Conservation (phyloP, 2,888 invertebrate genomes). For the Agrilus mali region DNA sequence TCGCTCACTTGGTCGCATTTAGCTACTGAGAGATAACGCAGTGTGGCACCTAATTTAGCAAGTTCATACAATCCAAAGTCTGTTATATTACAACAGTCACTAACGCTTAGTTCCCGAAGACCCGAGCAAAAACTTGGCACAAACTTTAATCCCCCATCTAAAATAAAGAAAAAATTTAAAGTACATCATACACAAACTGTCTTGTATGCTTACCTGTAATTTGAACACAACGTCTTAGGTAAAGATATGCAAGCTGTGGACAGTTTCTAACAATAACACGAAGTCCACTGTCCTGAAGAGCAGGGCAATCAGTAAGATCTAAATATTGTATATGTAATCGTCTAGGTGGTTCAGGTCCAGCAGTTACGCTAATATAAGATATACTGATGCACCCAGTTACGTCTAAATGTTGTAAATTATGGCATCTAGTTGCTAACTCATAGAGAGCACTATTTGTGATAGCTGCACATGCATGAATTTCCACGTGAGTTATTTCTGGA, state of each 20-base stretch:
- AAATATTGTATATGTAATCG: slow-evolving; percentile 71
- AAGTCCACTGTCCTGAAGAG: slow-evolving; percentile 73
- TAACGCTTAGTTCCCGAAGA: slow-evolving; percentile 76
- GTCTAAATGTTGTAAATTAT: slow-evolving; percentile 73
- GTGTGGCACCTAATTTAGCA: slow-evolving; percentile 76
- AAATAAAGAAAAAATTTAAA: slow-evolving; percentile 16
- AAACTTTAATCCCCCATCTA: slow-evolving; percentile 83
- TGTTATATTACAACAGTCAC: slow-evolving; percentile 79
- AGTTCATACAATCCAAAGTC: slow-evolving; percentile 86
- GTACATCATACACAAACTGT: background rate
- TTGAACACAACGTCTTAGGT: slow-evolving; percentile 75
- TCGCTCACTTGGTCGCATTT: slow-evolving; percentile 90
- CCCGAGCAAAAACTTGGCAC: slow-evolving; percentile 79
- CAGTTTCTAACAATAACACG: slow-evolving; percentile 76
- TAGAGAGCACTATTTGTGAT: slow-evolving; percentile 67
- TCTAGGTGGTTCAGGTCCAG: slow-evolving; percentile 49
- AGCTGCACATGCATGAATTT: slow-evolving; percentile 60
- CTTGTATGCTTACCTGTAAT: slow-evolving; percentile 53
- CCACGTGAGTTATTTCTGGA: slow-evolving; percentile 69
- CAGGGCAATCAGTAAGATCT: slow-evolving; percentile 81
- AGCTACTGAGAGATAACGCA: slow-evolving; percentile 84
- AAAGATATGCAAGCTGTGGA: slow-evolving; percentile 75
- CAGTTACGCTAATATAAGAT: slow-evolving; percentile 62
- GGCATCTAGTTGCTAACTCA: slow-evolving; percentile 66
- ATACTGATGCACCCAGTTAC: slow-evolving; percentile 71